These are phyloP conservation scores for Lophotis ruficrista DNA, from an alignment of 2,113 vertebrate genomes.

Conservation along the genomic window DNA sequence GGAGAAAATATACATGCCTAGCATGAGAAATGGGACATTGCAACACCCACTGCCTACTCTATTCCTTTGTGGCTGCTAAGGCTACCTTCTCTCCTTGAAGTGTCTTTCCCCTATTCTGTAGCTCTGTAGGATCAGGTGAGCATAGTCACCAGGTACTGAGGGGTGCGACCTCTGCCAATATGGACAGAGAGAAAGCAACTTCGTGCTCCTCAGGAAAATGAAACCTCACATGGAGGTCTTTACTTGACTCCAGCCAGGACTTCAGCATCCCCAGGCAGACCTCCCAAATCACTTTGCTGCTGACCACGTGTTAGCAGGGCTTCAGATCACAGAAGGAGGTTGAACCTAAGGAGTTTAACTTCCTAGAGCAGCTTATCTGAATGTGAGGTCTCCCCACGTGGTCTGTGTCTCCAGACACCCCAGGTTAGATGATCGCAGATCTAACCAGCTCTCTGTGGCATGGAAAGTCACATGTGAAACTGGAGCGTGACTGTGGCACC, in stretches of 20 bases:
- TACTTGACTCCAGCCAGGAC: background rate
- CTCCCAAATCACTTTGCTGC: background rate
- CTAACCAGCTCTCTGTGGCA: background rate
- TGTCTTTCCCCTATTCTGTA: background rate
- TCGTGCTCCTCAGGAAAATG: background rate
- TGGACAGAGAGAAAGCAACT: background rate
- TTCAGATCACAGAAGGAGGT: background rate
- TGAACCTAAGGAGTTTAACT: background rate
- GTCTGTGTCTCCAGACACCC: background rate
- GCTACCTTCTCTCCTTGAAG: background rate
- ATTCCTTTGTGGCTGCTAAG: background rate
- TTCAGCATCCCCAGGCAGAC: background rate
- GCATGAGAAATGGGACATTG: background rate
- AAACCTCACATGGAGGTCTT: background rate
- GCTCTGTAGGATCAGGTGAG: background rate
- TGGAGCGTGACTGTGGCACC: rapidly evolving
- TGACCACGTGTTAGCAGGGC: background rate
- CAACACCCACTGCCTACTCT: background rate
- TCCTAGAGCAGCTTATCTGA: background rate
- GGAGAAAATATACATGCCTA: background rate
- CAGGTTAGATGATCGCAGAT: background rate
- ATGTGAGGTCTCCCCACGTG: background rate
- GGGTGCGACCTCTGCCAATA: background rate
- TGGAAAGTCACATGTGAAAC: background rate
- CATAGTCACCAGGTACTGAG: no score